Percentiles rank a stretch among this genome's conserved stretches.
Conservation (phyloP, 2,797 vertebrate genomes). For the Urosaurus nigricauda region DNA sequence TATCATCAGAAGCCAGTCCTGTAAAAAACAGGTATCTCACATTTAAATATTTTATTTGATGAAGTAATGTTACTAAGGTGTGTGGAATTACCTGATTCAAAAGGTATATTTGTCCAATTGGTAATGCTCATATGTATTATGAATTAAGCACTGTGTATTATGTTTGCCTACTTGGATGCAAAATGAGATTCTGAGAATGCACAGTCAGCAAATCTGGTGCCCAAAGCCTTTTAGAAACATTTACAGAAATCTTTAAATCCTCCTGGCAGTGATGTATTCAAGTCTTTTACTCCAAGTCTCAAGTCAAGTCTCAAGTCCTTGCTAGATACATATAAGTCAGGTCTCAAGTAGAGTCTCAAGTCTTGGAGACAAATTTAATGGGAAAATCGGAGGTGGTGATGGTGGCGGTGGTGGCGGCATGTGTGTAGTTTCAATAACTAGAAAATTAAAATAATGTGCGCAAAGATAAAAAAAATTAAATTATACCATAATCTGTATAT, state of each 20-base stretch:
- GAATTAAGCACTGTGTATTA: background rate
- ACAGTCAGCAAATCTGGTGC: background rate
- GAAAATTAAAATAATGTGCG: no score
- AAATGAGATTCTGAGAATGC: background rate
- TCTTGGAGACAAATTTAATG: no score
- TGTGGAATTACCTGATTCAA: background rate
- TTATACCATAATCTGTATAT: no score
- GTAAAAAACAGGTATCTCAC: background rate
- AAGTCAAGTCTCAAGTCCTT: no score
- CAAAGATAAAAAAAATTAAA: no score
- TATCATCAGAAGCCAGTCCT: background rate
- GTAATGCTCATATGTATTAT: background rate
- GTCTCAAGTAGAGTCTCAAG: no score
- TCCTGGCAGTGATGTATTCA: no score
- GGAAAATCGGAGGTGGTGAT: no score
- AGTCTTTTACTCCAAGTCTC: no score
- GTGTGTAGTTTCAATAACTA: no score
- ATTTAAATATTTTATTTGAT: background rate
- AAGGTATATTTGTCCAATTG: background rate
- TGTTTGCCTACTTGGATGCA: background rate
- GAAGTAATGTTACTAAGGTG: background rate
- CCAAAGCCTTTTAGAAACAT: background rate
- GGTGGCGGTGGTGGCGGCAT: no score
- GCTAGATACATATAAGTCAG: no score
- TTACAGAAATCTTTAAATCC: background rate